Conservation (phyloP, 2,888 invertebrate genomes). For the Ochropleura leucogaster region DNA sequence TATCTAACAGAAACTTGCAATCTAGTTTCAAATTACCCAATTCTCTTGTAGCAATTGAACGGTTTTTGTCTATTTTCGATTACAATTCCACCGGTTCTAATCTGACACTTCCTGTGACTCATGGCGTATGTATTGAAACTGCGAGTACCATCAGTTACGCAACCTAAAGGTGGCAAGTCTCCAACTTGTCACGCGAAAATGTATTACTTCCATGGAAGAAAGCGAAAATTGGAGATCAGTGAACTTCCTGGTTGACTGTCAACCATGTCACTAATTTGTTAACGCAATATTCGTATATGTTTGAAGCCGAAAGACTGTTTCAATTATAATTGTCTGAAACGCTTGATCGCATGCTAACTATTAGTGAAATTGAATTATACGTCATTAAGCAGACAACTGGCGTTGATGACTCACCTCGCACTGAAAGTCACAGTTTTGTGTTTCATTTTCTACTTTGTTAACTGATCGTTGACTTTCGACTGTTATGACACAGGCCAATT, state of each 20-base stretch:
- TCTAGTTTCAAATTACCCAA: constrained; percentile 82
- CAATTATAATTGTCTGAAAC: constrained; percentile 68
- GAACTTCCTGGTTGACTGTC: constrained; percentile 68
- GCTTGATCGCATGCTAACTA: constrained; percentile 71
- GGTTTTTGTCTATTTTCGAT: constrained; percentile 75
- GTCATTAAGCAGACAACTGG: constrained; percentile 63
- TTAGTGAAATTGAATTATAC: constrained; percentile 76
- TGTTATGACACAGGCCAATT: constrained; percentile 62
- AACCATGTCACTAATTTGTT: constrained; percentile 60
- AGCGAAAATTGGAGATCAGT: constrained; percentile 73
- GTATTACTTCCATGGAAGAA: constrained; percentile 79
- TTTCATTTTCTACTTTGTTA: constrained; percentile 73
- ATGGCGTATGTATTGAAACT: constrained; percentile 65
- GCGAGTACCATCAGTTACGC: constrained; percentile 73
- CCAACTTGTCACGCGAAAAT: constrained; percentile 77
- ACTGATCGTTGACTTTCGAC: constrained; percentile 60
- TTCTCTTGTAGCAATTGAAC: constrained; percentile 75
- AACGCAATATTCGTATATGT: constrained; percentile 54
- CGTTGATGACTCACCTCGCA: constrained; percentile 69
- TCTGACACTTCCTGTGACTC: constrained; percentile 78
- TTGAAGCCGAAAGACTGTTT: constrained; percentile 56
- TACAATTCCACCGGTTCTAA: constrained; percentile 69
- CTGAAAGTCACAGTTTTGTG: constrained; percentile 68
- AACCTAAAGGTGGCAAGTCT: constrained; percentile 78
- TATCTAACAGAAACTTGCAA: constrained; percentile 80